phyloP scores from a whole-genome alignment of 1,140 invertebrate species.

The Bombus affinis region DNA sequence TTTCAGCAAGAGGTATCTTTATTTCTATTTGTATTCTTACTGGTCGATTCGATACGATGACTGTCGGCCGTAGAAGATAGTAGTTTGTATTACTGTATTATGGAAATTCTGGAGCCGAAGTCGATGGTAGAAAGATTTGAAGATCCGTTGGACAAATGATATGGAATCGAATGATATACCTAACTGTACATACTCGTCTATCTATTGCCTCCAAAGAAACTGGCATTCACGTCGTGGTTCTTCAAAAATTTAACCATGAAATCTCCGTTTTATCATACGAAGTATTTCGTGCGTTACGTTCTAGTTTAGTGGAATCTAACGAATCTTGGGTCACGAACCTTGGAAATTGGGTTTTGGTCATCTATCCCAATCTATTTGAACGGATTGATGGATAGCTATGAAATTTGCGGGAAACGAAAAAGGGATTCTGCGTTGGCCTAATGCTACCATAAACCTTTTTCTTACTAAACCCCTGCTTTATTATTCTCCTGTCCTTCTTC shows the following conservation, averaged over 20 bases:
- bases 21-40: neutral
- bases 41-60: neutral
- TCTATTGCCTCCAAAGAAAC: neutral
- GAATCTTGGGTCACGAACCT: neutral
- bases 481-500: neutral
- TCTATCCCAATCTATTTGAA: neutral
- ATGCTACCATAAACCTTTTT: neutral
- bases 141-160: neutral
- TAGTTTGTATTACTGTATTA: conserved; percentile 27
- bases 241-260: neutral
- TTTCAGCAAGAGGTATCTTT: neutral
- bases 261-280: no score
- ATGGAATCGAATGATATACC: neutral
- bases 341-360: neutral
- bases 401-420: neutral
- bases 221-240: neutral
- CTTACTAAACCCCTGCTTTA: neutral
- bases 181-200: neutral
- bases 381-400: neutral
- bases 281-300: neutral
- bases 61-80: neutral
- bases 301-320: neutral
- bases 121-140: neutral
- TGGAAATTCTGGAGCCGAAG: conserved; percentile 1
- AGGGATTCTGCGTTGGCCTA: no score